Conservation (phyloP, 2,113 vertebrate genomes). For the Microtus ochrogaster region DNA sequence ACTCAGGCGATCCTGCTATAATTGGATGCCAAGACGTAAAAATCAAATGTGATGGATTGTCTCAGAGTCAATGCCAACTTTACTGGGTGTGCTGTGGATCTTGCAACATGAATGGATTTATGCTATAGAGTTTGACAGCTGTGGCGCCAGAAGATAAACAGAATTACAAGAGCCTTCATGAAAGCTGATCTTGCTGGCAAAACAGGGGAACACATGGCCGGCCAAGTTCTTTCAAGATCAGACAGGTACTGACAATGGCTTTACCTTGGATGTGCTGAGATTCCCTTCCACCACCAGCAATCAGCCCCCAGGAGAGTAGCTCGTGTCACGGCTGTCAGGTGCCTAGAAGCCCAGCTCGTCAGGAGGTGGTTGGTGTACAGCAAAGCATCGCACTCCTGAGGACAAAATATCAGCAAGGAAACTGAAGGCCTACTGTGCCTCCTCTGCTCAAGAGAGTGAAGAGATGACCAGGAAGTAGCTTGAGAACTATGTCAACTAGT, state of each 20-base stretch:
- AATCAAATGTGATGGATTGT: conserved; percentile 14
- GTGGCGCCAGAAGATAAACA: conserved; percentile 71
- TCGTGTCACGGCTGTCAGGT: not conserved
- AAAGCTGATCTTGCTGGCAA: conserved; percentile 59
- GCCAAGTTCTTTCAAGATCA: conserved; percentile 67
- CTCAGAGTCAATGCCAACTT: conserved; percentile 54
- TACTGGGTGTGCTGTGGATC: conserved; percentile 7
- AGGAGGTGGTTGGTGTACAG: not conserved
- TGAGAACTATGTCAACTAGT: not conserved
- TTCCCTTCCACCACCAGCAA: not conserved
- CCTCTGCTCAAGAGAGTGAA: not conserved
- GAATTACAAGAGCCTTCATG: conserved; percentile 62
- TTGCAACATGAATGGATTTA: conserved; percentile 61
- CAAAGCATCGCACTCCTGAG: not conserved
- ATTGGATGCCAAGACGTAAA: not conserved
- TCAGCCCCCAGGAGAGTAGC: not conserved
- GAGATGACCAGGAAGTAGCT: not conserved
- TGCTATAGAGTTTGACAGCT: conserved; percentile 55
- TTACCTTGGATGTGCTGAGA: not conserved
- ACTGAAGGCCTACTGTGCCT: not conserved
- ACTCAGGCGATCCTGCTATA: not conserved
- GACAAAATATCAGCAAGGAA: not conserved
- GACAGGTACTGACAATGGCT: conserved; percentile 51
- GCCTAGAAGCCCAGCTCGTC: not conserved
- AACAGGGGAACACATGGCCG: conserved; percentile 1